These are phyloP conservation scores for Microcebus griseorufus DNA, from an alignment of 2,113 vertebrate species.

Conservation along the genomic window DNA sequence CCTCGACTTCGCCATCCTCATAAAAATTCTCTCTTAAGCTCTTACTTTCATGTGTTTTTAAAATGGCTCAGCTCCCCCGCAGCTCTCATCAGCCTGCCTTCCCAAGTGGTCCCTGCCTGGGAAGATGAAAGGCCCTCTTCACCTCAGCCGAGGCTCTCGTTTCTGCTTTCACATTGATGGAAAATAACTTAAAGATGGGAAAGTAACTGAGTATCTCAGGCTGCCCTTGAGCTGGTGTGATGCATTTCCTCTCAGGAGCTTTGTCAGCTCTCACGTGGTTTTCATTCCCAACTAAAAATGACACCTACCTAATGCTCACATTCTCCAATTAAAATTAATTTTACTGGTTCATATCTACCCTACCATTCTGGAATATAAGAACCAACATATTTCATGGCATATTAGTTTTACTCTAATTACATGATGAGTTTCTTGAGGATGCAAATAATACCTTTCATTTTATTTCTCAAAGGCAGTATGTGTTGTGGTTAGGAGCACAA, in stretches of 20 bases:
- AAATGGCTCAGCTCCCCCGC: conserved; percentile 68
- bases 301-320: not conserved
- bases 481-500: not conserved
- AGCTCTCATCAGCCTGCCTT: conserved; percentile 66
- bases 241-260: not conserved
- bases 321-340: conserved; percentile 47
- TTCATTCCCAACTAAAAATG: conserved; percentile 18
- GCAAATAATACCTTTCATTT: not conserved
- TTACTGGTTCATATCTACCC: not conserved
- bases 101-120: conserved; percentile 65
- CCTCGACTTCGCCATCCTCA: conserved; percentile 77
- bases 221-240: conserved; percentile 45
- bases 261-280: not conserved
- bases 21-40: conserved; percentile 77
- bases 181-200: conserved; percentile 77
- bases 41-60: conserved; percentile 74
- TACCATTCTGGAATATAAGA: not conserved
- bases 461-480: not conserved
- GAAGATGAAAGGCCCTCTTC: conserved; percentile 80
- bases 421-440: not conserved
- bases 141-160: conserved; percentile 45
- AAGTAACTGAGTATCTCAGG: conserved; percentile 65
- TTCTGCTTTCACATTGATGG: conserved; percentile 54
- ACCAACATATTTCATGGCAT: conserved; percentile 3
- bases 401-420: not conserved